Evolutionary conservation across 2,888 invertebrate genomes (phyloP), one percentile per base, ranked within the genome.

Genomic region (Phorcus lineatus): DNA sequence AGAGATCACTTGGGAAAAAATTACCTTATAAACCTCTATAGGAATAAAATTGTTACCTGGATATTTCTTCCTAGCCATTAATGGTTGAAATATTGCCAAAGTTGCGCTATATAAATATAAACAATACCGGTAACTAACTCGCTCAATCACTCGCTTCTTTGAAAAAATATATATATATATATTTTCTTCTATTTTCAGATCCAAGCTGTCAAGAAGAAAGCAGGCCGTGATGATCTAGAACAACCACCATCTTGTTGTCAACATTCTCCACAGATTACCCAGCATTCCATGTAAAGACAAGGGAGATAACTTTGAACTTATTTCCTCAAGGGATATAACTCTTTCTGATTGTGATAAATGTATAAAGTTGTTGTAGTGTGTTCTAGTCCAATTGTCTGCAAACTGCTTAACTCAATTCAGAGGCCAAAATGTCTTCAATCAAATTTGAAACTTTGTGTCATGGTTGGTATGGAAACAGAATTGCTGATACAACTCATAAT

Each of bases 131-230:
- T 19, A n/a, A 55, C 4, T 55, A 4, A 19, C 22, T 55, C 4
- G 2, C 55, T 2, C 55, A n/a, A 55, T 55, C 2, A 19, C n/a
- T n/a, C n/a, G n/a, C n/a, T n/a, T 22, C 22, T 22, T 55, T 55
- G n/a, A 55, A 55, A 55, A 9, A 9, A n/a, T 13, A 57, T 24
- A n/a, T n/a, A n/a, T n/a, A n/a, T 52, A 22, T 1, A 36, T 4
- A 28, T 62, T 57, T 74, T 36, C 76, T 36, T 70, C 77, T 17
- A 74, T 79, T 81, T 87, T 22, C 85, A 90, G 90, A 79, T 90
- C 90, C 17, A 90, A 89, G 70, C 83, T 90, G 70, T 90, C 90
- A 19, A 82, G 90, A 82, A 83, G 89, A 78, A 90, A 90, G 77
- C 87, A 88, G 79, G 84, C 88, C 19, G 85, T 90, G 70, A 83